Evolutionary conservation across 2,113 vertebrate species (phyloP).

Genomic region (Phaethornis superciliosus): DNA sequence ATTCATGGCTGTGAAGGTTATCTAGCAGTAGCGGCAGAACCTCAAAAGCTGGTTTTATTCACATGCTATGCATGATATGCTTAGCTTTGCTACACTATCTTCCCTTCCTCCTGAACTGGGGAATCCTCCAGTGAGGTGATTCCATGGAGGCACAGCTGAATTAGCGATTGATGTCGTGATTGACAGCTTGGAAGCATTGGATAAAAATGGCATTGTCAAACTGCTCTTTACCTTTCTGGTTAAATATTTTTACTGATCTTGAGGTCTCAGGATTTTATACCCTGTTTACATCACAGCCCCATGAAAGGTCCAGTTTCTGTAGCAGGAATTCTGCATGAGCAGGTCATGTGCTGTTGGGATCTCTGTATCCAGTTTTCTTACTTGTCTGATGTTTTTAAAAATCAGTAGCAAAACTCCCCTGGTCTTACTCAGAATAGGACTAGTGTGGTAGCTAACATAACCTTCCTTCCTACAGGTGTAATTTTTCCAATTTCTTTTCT

Average conservation of each 20-base stretch:
- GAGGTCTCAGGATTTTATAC: not conserved
- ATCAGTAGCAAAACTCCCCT: not conserved
- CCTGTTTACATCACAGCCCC: not conserved
- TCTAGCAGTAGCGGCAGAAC: not conserved
- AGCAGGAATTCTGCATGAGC: not conserved
- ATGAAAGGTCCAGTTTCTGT: not conserved
- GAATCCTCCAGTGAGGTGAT: conserved; percentile 21
- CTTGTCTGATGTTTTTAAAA: not conserved
- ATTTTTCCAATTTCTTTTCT: conserved; percentile 18
- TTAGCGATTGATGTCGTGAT: not conserved
- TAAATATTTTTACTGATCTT: not conserved
- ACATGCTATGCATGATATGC: not conserved
- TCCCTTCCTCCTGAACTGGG: not conserved
- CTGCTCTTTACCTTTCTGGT: not conserved
- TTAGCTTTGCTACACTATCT: not conserved
- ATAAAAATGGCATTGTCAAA: not conserved
- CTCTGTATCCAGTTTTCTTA: not conserved
- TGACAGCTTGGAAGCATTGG: not conserved
- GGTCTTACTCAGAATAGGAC: not conserved
- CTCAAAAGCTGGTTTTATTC: conserved; percentile 2
- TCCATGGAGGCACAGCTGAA: conserved; percentile 6
- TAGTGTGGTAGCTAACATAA: not conserved
- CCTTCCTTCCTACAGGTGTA: not conserved
- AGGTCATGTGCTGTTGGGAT: not conserved
- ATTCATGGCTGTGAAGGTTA: conserved; percentile 23